These are phyloP conservation scores for Tricholaema leucomelas DNA, from an alignment of 2,113 vertebrate genomes.

Conservation along the genomic window DNA sequence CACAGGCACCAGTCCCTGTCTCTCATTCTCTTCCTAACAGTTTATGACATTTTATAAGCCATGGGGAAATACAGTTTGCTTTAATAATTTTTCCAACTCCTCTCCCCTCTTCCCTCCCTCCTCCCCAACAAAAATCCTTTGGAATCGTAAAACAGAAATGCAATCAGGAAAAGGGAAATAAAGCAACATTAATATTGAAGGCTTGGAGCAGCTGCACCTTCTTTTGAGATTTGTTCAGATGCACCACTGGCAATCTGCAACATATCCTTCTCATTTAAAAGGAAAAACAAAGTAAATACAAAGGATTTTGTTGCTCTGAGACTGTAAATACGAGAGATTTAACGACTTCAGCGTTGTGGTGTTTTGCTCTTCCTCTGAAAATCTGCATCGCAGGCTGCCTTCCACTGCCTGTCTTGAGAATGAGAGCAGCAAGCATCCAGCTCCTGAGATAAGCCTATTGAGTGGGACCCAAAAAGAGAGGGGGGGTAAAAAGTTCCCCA, in stretches of 20 bases:
- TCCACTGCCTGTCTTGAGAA: background rate
- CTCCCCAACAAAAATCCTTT: background rate
- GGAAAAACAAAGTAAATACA: slow-evolving; percentile 2
- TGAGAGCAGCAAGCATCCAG: background rate
- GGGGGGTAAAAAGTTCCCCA: background rate
- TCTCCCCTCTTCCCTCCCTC: background rate
- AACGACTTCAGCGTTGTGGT: background rate
- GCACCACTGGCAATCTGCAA: background rate
- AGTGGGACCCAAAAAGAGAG: background rate
- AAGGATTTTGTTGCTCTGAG: slow-evolving; percentile 23
- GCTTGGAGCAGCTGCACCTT: background rate
- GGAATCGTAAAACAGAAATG: slow-evolving; percentile 9
- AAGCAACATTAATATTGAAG: background rate
- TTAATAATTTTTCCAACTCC: background rate
- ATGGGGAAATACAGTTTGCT: background rate
- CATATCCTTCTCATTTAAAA: background rate
- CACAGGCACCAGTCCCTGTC: background rate
- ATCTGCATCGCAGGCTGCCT: background rate
- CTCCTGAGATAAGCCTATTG: slow-evolving; percentile 27
- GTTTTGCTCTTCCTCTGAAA: slow-evolving; percentile 10
- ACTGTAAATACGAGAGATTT: background rate
- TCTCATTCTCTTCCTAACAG: background rate
- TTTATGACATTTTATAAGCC: slow-evolving; percentile 11
- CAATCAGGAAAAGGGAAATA: background rate
- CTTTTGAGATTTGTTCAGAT: slow-evolving; percentile 1